Conservation (phyloP, 1,140 invertebrate species). For the Lutraria rhynchaena region DNA sequence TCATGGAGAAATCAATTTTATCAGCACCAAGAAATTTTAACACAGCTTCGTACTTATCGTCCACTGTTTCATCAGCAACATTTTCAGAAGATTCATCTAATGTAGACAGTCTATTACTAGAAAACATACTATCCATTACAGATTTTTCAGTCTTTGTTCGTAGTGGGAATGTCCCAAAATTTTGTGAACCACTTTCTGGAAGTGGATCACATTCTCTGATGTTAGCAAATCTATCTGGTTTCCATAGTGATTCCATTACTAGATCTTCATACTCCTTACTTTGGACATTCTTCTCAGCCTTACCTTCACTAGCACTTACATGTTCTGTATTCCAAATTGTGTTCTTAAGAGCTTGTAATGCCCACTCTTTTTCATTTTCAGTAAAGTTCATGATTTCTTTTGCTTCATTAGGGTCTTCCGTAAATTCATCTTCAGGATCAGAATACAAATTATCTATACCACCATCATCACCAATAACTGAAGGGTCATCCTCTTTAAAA, state of each 20-base stretch:
- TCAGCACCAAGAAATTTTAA: constrained; percentile 53
- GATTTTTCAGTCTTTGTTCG: constrained; percentile 63
- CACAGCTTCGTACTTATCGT: constrained; percentile 51
- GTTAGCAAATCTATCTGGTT: constrained; percentile 68
- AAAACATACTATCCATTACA: constrained; percentile 61
- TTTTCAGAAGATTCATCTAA: constrained; percentile 47
- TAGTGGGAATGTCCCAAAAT: constrained; percentile 75
- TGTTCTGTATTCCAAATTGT: constrained; percentile 78
- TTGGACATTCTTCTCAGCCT: constrained; percentile 16
- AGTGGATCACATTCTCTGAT: constrained; percentile 71
- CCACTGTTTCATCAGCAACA: constrained; percentile 15
- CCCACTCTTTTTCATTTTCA: constrained; percentile 77
- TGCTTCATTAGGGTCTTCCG: constrained; percentile 21
- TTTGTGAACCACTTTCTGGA: constrained; percentile 38
- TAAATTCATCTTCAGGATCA: constrained; percentile 62
- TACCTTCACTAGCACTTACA: constrained; percentile 54
- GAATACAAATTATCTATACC: constrained; percentile 72
- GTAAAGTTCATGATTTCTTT: constrained; percentile 69
- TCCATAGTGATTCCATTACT: constrained; percentile 66
- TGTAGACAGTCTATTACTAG: constrained; percentile 44
- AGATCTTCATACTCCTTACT: constrained; percentile 78
- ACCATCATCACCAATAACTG: constrained; percentile 77
- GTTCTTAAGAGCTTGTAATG: constrained; percentile 76
- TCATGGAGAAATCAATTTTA: constrained; percentile 32
- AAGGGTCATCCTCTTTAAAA: constrained; percentile 66